A percentile compares a stretch with the other conserved stretches of the same genome.
phyloP scores from a whole-genome alignment of 1,140 invertebrate species.

The Semibalanus balanoides region DNA sequence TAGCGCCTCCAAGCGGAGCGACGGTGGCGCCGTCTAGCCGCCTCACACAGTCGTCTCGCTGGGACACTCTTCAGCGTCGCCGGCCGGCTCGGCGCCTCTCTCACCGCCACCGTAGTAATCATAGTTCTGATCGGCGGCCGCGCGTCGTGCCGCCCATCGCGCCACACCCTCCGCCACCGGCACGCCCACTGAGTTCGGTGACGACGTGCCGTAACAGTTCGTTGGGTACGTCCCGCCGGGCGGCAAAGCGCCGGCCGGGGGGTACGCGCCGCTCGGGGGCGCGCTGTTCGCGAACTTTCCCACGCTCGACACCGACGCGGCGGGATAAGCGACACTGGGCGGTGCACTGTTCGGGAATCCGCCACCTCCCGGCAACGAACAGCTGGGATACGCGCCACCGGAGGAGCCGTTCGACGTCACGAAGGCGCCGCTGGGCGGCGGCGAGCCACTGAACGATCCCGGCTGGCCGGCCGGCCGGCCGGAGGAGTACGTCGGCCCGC shows the following conservation, averaged over 20 bases:
- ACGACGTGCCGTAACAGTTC: background rate
- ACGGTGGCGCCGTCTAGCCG: background rate
- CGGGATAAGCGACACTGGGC: background rate
- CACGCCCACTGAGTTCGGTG: background rate
- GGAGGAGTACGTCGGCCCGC: slow-evolving; percentile 9
- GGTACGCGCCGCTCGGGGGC: too few species aligned
- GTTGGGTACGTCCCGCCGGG: background rate
- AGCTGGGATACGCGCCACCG: slow-evolving; percentile 48
- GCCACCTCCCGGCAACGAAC: background rate
- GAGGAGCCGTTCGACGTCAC: slow-evolving; percentile 44
- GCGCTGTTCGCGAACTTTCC: background rate
- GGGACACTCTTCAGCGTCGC: background rate
- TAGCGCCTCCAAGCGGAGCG: too few species aligned
- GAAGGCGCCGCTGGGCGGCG: slow-evolving; percentile 4
- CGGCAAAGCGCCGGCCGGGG: too few species aligned
- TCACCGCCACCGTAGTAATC: background rate
- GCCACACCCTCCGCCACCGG: background rate
- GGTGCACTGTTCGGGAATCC: background rate
- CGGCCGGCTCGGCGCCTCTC: background rate
- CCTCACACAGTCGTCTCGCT: slow-evolving; percentile 3
- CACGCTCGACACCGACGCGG: background rate
- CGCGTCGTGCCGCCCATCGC: background rate
- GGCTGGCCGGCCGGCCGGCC: slow-evolving; percentile 11
- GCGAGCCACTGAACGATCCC: slow-evolving; percentile 9
- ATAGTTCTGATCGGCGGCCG: background rate